phyloP scores from a whole-genome alignment of 2,888 invertebrate species.

The Conchocele bisecta region DNA sequence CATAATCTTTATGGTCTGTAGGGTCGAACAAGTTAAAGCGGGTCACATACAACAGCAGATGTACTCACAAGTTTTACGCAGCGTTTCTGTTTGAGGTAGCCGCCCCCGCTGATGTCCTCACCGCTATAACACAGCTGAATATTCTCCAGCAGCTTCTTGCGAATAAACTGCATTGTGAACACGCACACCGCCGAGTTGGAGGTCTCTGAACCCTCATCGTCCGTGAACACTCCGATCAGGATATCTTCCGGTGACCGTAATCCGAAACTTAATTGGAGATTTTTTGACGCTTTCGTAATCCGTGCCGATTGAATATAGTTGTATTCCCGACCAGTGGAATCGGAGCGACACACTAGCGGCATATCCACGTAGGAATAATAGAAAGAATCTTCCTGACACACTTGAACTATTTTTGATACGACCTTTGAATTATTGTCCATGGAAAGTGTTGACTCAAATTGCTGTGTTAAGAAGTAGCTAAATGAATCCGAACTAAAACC shows the following conservation, averaged over 20 bases:
- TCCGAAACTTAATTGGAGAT: conserved; percentile 88
- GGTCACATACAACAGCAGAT: too few species aligned
- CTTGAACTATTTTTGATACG: conserved; percentile 94
- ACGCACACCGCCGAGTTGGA: conserved; percentile 75
- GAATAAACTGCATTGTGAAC: conserved; percentile 72
- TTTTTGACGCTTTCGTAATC: conserved; percentile 96
- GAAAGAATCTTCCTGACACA: conserved; percentile 97
- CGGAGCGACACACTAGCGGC: conserved; percentile 93
- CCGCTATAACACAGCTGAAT: conserved; percentile 71
- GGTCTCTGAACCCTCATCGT: conserved; percentile 84
- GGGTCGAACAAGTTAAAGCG: too few species aligned
- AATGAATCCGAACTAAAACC: conserved; percentile 76
- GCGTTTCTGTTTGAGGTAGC: conserved; percentile 60
- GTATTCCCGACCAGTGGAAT: conserved; percentile 84
- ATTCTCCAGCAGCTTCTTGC: conserved; percentile 68
- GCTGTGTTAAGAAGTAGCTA: conserved; percentile 89
- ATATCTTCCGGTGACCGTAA: conserved; percentile 61
- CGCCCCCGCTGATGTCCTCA: conserved; percentile 68
- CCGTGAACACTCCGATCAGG: conserved; percentile 89
- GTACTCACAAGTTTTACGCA: conserved; percentile 49
- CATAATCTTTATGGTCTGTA: too few species aligned
- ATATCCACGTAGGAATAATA: conserved; percentile 99
- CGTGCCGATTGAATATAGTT: conserved; percentile 97
- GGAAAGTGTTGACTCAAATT: conserved; percentile 82
- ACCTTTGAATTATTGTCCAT: conserved; percentile 24